Evolutionary conservation across 2,888 invertebrate species (phyloP), one percentile per base, ranked within the genome.

Genomic region (Patella ulyssiponensis): DNA sequence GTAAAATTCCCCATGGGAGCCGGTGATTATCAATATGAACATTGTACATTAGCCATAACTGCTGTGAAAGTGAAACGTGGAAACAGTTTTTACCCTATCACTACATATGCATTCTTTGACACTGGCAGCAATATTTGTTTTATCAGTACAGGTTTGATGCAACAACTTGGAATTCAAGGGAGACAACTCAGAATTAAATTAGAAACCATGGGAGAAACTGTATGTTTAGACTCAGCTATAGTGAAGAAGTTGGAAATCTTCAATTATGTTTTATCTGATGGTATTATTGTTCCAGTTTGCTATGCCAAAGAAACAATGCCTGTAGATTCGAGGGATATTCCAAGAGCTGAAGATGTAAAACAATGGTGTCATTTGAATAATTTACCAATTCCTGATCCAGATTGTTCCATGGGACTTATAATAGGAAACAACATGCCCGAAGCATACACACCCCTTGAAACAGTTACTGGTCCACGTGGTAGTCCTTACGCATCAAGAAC

Each of bases 401-500:
- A 75, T 20, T 53, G 69, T 15, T 23, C 51, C 17, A 69, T 70
- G 0, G 70, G 70, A 1, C 7, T 75, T 2, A 51, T 75, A 5
- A 75, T 75, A 17, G 75, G 75, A n/a, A 56, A 75, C n/a, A 53
- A 75, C 53, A 23, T 75, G 15, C 75, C 75, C 5, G 15, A 27
- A 12, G 75, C 75, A 12, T 17, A 53, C 1, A 54, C 53, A 64
- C 75, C 70, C 0, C 51, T 69, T 9, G 52, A 64, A 11, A 33
- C 69, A 27, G 17, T 23, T 12, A 75, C 51, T 3, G 70, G 75
- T 5, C 17, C 23, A 17, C 27, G 52, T 44, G 71, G 69, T 54
- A 77, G 70, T 23, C 81, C 79, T 2, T 77, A 77, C 73, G 81
- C 79, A 15, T 69, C 73, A 9, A 56, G 44, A 15, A 81, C 77